Percentiles rank a stretch among this genome's conserved stretches.
Conservation (phyloP, 2,797 vertebrate species). For the Eulemur coronatus region DNA sequence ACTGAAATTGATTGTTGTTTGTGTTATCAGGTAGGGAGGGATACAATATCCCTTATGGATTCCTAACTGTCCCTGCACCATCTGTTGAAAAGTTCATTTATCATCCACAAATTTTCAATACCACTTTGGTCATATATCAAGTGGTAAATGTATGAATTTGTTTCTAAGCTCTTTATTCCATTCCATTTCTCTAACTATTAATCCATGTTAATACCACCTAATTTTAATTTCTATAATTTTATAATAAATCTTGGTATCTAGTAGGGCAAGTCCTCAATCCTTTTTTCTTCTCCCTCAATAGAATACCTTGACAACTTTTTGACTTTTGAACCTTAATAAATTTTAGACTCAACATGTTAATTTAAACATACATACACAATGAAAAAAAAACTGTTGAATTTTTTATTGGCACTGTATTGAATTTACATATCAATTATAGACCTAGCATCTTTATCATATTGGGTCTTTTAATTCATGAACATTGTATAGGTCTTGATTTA, state of each 20-base stretch:
- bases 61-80: neutral
- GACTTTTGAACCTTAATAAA: neutral
- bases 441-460: neutral
- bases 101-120: neutral
- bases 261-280: neutral
- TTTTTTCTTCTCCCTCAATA: neutral
- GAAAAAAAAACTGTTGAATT: neutral
- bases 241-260: neutral
- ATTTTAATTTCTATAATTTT: slow-evolving; percentile 21
- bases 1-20: neutral
- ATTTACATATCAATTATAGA: neutral
- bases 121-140: neutral
- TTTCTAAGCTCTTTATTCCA: neutral
- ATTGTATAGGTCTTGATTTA: slow-evolving; percentile 1
- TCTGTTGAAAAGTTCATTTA: neutral
- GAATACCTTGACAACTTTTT: slow-evolving; percentile 8
- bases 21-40: neutral
- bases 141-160: neutral
- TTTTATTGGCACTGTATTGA: neutral
- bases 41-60: neutral
- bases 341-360: slow-evolving; percentile 9
- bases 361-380: neutral
- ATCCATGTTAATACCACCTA: neutral
- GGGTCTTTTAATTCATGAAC: neutral
- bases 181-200: neutral